Evolutionary conservation across 2,113 vertebrate genomes (phyloP).

Genomic region (Talpa occidentalis): DNA sequence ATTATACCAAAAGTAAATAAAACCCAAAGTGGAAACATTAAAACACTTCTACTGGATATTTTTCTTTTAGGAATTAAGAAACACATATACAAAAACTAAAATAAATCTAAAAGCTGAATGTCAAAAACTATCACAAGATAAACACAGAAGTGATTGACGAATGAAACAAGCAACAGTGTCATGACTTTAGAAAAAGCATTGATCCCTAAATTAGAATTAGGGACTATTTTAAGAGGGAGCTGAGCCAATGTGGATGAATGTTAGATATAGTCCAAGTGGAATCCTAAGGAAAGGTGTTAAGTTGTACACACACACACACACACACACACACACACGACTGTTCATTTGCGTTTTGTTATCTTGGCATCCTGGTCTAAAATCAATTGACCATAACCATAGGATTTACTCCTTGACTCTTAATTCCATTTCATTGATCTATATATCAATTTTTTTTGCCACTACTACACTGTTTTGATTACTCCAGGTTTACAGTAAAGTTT

Average conservation of each 20-base stretch:
- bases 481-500: too few species aligned
- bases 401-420: too few species aligned
- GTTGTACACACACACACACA: not conserved
- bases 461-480: too few species aligned
- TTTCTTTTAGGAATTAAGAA: conserved; percentile 39
- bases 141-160: not conserved
- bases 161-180: not conserved
- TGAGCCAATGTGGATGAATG: not conserved
- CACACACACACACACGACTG: too few species aligned
- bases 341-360: too few species aligned
- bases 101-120: conserved; percentile 49
- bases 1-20: conserved; percentile 2
- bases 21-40: not conserved
- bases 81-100: conserved; percentile 1
- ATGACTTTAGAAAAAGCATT: conserved; percentile 17
- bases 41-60: not conserved
- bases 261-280: not conserved
- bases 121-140: not conserved
- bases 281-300: not conserved
- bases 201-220: not conserved
- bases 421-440: too few species aligned
- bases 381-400: too few species aligned
- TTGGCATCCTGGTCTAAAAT: too few species aligned
- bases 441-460: too few species aligned
- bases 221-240: not conserved